Evolutionary conservation across 2,113 vertebrate species (phyloP), one percentile per base, ranked within the genome.

Genomic region (Pollimyrus isidori): DNA sequence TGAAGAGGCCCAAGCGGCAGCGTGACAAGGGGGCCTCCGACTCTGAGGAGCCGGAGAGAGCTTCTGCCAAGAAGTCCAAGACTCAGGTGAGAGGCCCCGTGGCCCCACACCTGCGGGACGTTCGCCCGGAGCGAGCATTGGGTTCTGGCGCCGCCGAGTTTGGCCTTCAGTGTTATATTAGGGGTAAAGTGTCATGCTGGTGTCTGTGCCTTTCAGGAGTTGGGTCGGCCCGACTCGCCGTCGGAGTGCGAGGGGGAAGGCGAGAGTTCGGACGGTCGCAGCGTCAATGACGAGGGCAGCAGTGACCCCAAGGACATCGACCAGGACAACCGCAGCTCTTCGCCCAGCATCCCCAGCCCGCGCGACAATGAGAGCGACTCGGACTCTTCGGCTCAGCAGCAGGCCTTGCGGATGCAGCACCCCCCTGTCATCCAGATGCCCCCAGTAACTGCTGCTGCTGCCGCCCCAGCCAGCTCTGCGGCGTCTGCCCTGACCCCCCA

Each of bases 251-350:
- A 95, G 45, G 89, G 94, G 23, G 95, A 96, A 93, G 97, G 97
- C 21, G 98, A 99, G 92, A 99, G 98, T 93, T 99, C 98, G 0
- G 98, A 99, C 92, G 99, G 98, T 91, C 98, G 97, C 92, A 99
- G 98, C 0, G 97, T 98, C 93, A 98, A 99, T 3, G 98, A 99
- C 0, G 98, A 99, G 89, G 97, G 97, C 87, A 99, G 98, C 96
- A 99, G 98, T 0, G 98, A 99, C 93, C 96, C 98, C 93, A 99
- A 99, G 95, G 98, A 99, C 95, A 99, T 99, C 0, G 98, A 99
- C 95, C 98, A 99, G 95, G 98, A 99, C 94, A 99, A 99, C 95
- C 97, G 98, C 93, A 99, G 98, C 96, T 99, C 98, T 0, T 99
- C 98, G 0, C 98, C 98, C 91, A 99, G 98, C 94, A 98, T 99